Evolutionary conservation across 1,140 invertebrate genomes (phyloP), one percentile per base, ranked within the genome.

Genomic region (Drosophila leontia): DNA sequence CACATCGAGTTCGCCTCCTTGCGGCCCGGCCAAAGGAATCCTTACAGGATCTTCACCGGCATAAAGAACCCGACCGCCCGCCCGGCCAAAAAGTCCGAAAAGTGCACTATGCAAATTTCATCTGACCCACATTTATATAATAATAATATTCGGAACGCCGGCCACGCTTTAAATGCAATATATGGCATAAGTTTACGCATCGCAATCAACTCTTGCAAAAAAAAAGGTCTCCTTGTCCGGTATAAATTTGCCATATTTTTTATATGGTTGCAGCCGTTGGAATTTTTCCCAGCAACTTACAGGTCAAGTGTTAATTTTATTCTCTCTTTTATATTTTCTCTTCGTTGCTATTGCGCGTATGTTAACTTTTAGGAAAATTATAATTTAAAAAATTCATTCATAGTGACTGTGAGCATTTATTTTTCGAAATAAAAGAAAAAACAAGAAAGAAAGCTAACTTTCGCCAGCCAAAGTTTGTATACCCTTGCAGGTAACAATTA

Each of bases 271-370:
- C 74, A 61, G 41, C 58, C 1, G 19, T 32, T 51, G 47, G 50
- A 5, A n/a, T 37, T 63, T 71, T 70, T 59, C 35, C 23, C 47
- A 55, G 51, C 41, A 75, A 80, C 48, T 80, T 68, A 61, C 84
- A 75, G 74, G 80, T 88, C 84, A 87, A 88, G 84, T 75, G 85
- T 80, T 80, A 75, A 88, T 78, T 84, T 82, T 53, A 23, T 71
- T 48, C 55, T 41, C 37, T 17, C 29, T 78, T 42, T 37, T 41
- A 32, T 34, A 32, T 34, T 35, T 39, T 65, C 29, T 42, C 34
- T 55, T 39, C 19, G 57, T 53, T 57, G 70, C 41, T 60, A 47
- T 62, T 69, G 71, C 67, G 63, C 82, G 78, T 85, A 75, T 81
- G 70, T 35, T 76, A 82, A 82, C 59, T 86, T 82, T 71, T 51